Base-by-base conservation (phyloP, 2,113 vertebrate genomes). In the Zosterops pallidus region DNA sequence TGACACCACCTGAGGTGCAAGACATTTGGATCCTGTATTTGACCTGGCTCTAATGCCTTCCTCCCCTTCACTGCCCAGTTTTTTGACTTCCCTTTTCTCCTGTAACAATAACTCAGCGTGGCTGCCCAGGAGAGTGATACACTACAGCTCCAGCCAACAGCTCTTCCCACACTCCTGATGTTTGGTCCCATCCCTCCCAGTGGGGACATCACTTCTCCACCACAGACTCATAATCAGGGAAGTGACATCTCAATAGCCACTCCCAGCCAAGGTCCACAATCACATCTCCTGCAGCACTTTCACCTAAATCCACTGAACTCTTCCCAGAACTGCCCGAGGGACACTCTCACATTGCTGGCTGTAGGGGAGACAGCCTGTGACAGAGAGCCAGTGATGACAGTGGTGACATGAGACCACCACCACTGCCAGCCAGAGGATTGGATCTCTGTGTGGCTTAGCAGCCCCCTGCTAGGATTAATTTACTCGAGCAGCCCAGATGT, bases 311-410 rank as follows among this genome's bases (percentile, higher is more conserved):
- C 57, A 21, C 41, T 10, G 3, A 37, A 22, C 26, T 68, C 19
- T 8, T 49, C 49, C 26, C 59, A 44, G 64, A 52, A 86, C 14
- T 2, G 7, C 21, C 26, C 1, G 1, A 77, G 41, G 19, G 80
- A 10, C 53, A 42, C 26, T 31, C 42, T 28, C 22, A 53, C 21
- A 1, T 17, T 14, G 31, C 4, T 49, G 41, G 28, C 35, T 75
- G 60, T 37, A 20, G 50, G 9, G 33, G 28, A 49, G 11, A 50
- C 4, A 57, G 6, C 42, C 52, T 59, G 25, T 68, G 72, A 67
- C 49, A 70, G 25, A 23, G 33, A 86, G 19, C 12, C 37, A 39
- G 12, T 10, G 37, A 44, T 0, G 0, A 44, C 15, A n/a, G 2
- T 15, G 19, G 21, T 47, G 49, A n/a, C 21, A 53, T 11, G 11